phyloP scores from a whole-genome alignment of 2,113 vertebrate genomes.

The Datnioides undecimradiatus region DNA sequence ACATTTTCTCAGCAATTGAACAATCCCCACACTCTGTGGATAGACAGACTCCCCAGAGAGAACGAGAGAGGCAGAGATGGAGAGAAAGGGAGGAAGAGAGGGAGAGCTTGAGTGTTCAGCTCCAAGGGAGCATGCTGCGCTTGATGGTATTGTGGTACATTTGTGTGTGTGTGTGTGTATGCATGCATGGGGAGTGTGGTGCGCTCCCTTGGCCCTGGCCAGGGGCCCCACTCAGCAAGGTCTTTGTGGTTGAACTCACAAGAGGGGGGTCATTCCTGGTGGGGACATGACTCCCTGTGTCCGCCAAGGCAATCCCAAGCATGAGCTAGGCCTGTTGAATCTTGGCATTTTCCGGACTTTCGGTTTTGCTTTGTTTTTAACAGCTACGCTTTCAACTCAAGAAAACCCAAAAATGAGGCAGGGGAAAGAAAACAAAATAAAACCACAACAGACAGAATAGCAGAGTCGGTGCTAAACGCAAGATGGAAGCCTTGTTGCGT shows the following conservation, averaged over 20 bases:
- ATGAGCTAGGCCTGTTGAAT: slow-evolving; percentile 62
- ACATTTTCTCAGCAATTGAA: slow-evolving; percentile 85
- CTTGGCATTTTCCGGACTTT: slow-evolving; percentile 49
- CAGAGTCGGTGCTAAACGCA: slow-evolving; percentile 55
- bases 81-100: slow-evolving; percentile 66
- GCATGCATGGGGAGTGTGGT: slow-evolving; percentile 53
- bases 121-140: slow-evolving; percentile 67
- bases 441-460: slow-evolving; percentile 50
- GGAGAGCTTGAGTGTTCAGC: slow-evolving; percentile 70
- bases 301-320: slow-evolving; percentile 51
- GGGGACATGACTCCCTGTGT: slow-evolving; percentile 60
- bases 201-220: slow-evolving; percentile 60
- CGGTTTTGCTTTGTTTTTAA: slow-evolving; percentile 30
- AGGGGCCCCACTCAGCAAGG: slow-evolving; percentile 70
- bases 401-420: slow-evolving; percentile 10
- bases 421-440: slow-evolving; percentile 22
- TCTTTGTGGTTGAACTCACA: slow-evolving; percentile 76
- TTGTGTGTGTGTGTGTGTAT: slow-evolving; percentile 54
- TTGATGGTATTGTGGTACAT: slow-evolving; percentile 76
- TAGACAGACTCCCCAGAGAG: slow-evolving; percentile 77
- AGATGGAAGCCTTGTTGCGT: slow-evolving; percentile 75
- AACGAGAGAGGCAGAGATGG: slow-evolving; percentile 61
- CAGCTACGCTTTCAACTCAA: slow-evolving; percentile 8
- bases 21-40: slow-evolving; percentile 77
- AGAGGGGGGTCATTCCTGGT: slow-evolving; percentile 70